Evolutionary conservation across 2,797 vertebrate species (phyloP).

Genomic region (Erpetoichthys calabaricus): DNA sequence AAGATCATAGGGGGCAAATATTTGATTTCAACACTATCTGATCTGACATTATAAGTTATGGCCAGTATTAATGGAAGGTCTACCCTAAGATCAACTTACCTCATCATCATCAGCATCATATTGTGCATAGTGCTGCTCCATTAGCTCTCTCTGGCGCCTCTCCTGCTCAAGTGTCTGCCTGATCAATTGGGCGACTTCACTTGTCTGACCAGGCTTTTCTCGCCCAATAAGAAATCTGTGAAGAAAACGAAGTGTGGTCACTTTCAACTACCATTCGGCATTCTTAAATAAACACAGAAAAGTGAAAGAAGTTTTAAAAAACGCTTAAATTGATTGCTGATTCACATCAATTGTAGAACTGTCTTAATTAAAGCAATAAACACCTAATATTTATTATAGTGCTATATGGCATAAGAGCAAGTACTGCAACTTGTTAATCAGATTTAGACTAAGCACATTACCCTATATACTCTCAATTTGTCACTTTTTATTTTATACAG

Average conservation of each 20-base stretch:
- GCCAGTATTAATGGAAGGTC: too few species aligned
- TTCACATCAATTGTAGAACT: neutral
- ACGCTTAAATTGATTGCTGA: neutral
- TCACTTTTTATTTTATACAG: too few species aligned
- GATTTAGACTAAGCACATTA: too few species aligned
- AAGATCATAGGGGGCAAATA: too few species aligned
- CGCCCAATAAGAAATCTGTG: constrained; percentile 88
- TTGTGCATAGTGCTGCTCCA: constrained; percentile 89
- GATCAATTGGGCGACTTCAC: constrained; percentile 90
- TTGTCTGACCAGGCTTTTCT: constrained; percentile 93
- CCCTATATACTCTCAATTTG: too few species aligned
- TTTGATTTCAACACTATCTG: too few species aligned
- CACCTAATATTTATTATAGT: too few species aligned
- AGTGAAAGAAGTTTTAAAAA: constrained; percentile 23
- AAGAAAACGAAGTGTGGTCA: too few species aligned
- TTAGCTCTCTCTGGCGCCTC: constrained; percentile 77
- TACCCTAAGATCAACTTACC: too few species aligned
- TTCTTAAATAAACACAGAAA: neutral
- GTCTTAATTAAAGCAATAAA: neutral
- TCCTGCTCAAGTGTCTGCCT: constrained; percentile 96
- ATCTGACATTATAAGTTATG: too few species aligned
- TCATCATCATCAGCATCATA: constrained; percentile 93
- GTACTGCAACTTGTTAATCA: too few species aligned
- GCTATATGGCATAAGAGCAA: too few species aligned
- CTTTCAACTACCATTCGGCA: neutral